Conservation (phyloP, 2,888 invertebrate genomes). For the Tenthredo mesomela region DNA sequence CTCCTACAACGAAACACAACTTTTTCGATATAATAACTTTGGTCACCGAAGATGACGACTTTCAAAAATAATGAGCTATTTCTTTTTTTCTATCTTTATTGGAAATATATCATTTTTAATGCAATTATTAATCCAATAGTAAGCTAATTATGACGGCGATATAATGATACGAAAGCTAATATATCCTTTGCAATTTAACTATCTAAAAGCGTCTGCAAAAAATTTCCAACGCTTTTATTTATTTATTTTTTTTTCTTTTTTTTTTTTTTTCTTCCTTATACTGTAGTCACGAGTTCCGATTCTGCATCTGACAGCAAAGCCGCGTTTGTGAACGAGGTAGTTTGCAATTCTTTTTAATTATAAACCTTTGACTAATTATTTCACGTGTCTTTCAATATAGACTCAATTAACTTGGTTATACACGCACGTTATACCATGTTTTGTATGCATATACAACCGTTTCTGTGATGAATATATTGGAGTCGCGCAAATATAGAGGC, state of each 20-base stretch:
- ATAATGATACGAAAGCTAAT: neutral
- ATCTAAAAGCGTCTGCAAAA: neutral
- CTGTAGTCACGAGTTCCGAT: conserved; percentile 4
- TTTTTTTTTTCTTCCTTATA: no score
- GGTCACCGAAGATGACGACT: neutral
- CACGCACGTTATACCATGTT: neutral
- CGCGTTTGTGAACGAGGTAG: neutral
- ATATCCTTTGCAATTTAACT: neutral
- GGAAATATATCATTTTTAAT: neutral
- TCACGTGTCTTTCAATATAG: conserved; percentile 18
- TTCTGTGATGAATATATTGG: conserved; percentile 24
- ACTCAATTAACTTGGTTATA: conserved; percentile 1
- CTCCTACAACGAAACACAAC: neutral
- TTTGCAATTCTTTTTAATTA: conserved; percentile 20
- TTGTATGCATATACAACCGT: neutral
- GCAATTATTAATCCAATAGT: neutral
- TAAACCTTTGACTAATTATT: conserved; percentile 41
- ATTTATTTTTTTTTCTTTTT: neutral
- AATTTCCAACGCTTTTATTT: conserved; percentile 13
- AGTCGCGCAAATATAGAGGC: neutral
- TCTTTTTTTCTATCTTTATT: no score
- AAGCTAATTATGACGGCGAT: neutral
- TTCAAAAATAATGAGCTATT: neutral
- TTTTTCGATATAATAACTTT: conserved; percentile 23
- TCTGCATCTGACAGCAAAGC: conserved; percentile 28